Base-by-base conservation (phyloP, 1,140 invertebrate genomes). In the Planococcus citri region DNA sequence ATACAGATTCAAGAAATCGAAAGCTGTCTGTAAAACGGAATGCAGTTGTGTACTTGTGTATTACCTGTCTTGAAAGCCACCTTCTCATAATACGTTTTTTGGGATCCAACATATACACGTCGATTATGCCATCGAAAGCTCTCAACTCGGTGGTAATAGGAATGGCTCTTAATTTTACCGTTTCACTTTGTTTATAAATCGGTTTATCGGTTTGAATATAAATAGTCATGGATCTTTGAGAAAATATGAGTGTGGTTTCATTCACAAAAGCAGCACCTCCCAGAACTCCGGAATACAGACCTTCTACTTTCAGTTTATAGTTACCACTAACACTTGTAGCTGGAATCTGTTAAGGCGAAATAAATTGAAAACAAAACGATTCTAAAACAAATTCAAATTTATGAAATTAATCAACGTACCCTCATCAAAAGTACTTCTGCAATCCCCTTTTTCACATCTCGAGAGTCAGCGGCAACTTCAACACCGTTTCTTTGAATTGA, bases 121-220 rank as follows among this genome's bases (percentile, higher is more conserved):
- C 92, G 12, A 95, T 85, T 0, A 92, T 87, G 79, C 90, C 87
- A 71, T 90, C 86, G 76, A 93, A 94, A 1, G 93, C 87, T 75
- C 88, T 90, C 58, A 96, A 78, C 74, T 93, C 89, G 0, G 91
- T 94, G 75, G 91, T 90, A 69, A 97, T 91, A 0, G 92, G 92
- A 72, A 97, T 88, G 1, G 89, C 86, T 25, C 95, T 84, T 76
- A 97, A 95, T 67, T 85, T 81, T 0, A 97, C 89, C 38, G 84
- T 91, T 77, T 97, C 90, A 1, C 91, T 88, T 78, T 96, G 94
- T 84, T 89, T 96, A 75, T 97, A 98, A 0, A 96, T 85, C 0
- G 94, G 94, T 77, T 96, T 96, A 76, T 98, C 93, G 69, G 92
- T 88, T 79, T 97, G 94, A 73, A 98, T 89, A 74, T 97, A 94